Evolutionary conservation across 2,797 vertebrate species (phyloP).

Genomic region (Sebastiscus albofasciatus): DNA sequence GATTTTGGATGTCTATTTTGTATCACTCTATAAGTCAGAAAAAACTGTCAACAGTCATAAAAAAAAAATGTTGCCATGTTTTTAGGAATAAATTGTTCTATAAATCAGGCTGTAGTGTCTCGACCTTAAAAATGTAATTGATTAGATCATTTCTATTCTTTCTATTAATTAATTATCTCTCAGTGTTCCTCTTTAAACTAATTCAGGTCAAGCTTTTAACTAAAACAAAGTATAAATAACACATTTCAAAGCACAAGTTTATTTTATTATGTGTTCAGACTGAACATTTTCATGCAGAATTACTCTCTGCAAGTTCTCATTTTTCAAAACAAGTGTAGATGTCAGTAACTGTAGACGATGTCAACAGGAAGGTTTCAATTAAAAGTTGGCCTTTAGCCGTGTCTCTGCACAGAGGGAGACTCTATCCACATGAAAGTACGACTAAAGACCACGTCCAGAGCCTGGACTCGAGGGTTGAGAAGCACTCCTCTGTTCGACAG

Average conservation of each 20-base stretch:
- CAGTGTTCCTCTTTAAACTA: neutral
- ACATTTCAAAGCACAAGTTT: neutral
- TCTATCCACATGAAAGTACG: slow-evolving; percentile 37
- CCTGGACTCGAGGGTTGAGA: slow-evolving; percentile 28
- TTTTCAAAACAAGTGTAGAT: slow-evolving; percentile 32
- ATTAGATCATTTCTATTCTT: neutral
- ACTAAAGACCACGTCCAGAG: slow-evolving; percentile 44
- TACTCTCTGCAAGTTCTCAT: neutral
- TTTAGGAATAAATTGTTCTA: too few species aligned
- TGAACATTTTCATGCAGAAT: neutral
- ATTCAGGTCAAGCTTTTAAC: neutral
- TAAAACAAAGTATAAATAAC: neutral
- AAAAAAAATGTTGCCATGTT: too few species aligned
- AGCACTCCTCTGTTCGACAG: slow-evolving; percentile 46
- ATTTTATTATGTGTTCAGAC: neutral
- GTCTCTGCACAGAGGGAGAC: slow-evolving; percentile 27
- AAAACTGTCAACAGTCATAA: too few species aligned
- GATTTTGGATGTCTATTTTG: too few species aligned
- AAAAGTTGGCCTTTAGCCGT: slow-evolving; percentile 21
- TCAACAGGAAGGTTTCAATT: slow-evolving; percentile 17
- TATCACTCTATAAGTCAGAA: too few species aligned
- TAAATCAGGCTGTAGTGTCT: neutral
- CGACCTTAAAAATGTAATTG: neutral
- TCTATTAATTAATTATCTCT: neutral
- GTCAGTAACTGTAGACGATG: slow-evolving; percentile 18